phyloP scores from a whole-genome alignment of 2,888 invertebrate genomes.

The Emesis russula region DNA sequence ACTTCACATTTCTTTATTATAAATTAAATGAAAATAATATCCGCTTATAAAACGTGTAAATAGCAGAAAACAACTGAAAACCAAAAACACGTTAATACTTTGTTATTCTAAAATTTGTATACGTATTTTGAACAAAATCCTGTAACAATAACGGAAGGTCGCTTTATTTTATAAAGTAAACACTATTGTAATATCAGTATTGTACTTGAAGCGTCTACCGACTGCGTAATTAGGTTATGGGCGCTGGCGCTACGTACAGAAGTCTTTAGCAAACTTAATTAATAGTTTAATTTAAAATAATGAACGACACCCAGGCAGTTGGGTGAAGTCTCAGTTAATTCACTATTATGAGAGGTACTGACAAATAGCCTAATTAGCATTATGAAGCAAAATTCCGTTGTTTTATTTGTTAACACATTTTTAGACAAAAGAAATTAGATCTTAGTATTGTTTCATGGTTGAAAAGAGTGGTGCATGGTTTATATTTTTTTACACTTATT shows the following conservation, averaged over 20 bases:
- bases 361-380: constrained; percentile 21
- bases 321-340: background rate
- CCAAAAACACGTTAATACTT: background rate
- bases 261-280: constrained; percentile 48
- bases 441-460: background rate
- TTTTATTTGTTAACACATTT: background rate
- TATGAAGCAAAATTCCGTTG: background rate
- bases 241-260: constrained; percentile 34
- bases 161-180: constrained; percentile 27
- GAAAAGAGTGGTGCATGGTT: background rate
- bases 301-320: constrained; percentile 12
- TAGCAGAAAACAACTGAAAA: background rate
- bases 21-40: too few species aligned
- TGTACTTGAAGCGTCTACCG: constrained; percentile 30
- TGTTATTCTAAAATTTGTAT: background rate
- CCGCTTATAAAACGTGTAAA: background rate
- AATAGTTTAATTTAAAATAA: constrained; percentile 44
- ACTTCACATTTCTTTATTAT: too few species aligned
- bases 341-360: constrained; percentile 9
- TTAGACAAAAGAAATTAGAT: background rate
- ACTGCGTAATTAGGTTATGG: constrained; percentile 21
- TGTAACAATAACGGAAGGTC: background rate
- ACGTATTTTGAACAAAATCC: background rate
- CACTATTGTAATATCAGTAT: constrained; percentile 37
- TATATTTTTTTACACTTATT: too few species aligned